A percentile compares a stretch with the other conserved stretches of the same genome.
phyloP scores from a whole-genome alignment of 2,888 invertebrate genomes.

The Andricus curvator region DNA sequence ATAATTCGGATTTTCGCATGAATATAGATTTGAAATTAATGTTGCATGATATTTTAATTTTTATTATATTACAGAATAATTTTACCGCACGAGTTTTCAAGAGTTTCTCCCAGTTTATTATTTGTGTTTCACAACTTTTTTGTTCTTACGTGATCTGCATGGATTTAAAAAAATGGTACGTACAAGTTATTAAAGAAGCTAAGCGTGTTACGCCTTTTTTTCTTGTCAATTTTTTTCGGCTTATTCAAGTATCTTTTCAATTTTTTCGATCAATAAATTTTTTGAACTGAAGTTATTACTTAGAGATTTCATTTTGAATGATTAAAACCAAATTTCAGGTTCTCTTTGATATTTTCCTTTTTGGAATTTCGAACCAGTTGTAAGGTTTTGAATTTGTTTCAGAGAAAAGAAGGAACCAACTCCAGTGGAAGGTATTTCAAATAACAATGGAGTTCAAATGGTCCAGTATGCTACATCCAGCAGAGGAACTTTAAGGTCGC shows the following conservation, averaged over 20 bases:
- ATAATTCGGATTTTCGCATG: not conserved
- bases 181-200: not conserved
- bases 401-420: constrained; percentile 75
- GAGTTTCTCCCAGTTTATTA: not conserved
- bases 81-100: constrained; percentile 9
- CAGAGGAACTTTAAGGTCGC: constrained; percentile 82
- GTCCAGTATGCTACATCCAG: constrained; percentile 83
- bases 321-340: no score
- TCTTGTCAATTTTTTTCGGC: no score
- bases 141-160: constrained; percentile 2
- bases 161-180: constrained; percentile 5
- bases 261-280: no score
- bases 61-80: constrained; percentile 7
- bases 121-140: not conserved
- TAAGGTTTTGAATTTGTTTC: constrained; percentile 41
- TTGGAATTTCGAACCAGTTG: not conserved
- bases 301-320: no score
- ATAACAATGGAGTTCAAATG: constrained; percentile 81
- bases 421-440: constrained; percentile 73
- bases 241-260: no score
- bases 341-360: not conserved
- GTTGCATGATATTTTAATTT: not conserved
- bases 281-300: no score
- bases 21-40: not conserved
- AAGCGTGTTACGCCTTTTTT: not conserved